phyloP scores from a whole-genome alignment of 2,113 vertebrate species.

The Gadus chalcogrammus region DNA sequence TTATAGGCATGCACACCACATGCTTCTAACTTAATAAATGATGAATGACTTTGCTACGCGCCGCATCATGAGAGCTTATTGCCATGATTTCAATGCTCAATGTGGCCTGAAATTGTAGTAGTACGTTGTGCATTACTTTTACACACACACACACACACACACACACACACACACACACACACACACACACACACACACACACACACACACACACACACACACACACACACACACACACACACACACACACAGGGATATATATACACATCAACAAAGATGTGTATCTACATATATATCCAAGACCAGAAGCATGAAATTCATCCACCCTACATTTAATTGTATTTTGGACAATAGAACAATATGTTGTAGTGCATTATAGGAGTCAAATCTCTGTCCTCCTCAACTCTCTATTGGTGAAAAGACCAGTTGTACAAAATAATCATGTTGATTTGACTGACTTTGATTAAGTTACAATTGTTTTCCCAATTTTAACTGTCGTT shows the following conservation, averaged over 20 bases:
- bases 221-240: too few relatives aligned
- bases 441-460: slow-evolving; percentile 30
- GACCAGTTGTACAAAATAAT: too few relatives aligned
- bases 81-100: neutral
- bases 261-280: neutral
- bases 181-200: slow-evolving; percentile 13
- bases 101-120: neutral
- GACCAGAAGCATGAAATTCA: too few relatives aligned
- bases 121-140: neutral
- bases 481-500: slow-evolving; percentile 46
- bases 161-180: neutral
- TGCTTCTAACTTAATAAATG: neutral
- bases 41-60: neutral
- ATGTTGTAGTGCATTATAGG: too few relatives aligned
- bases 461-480: slow-evolving; percentile 50
- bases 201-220: too few relatives aligned
- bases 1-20: neutral
- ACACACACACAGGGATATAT: neutral
- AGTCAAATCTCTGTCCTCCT: neutral
- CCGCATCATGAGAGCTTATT: neutral
- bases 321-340: too few relatives aligned
- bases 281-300: too few relatives aligned
- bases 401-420: neutral
- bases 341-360: too few relatives aligned
- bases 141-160: neutral